phyloP scores from a whole-genome alignment of 2,797 vertebrate species.

The Dallia pectoralis region DNA sequence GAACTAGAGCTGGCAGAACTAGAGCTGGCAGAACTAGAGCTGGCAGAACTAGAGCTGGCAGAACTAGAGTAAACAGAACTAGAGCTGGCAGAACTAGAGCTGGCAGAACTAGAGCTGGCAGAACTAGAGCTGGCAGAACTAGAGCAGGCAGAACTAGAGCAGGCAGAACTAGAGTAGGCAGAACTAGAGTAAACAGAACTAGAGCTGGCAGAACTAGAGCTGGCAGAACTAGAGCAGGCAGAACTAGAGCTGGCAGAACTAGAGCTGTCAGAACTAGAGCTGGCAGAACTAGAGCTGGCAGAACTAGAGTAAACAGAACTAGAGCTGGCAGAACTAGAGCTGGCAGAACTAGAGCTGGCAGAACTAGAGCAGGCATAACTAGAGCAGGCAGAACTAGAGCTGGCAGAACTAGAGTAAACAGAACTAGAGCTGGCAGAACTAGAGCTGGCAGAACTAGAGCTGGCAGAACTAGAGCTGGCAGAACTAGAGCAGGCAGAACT shows the following conservation, averaged over 20 bases:
- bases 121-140: conserved; percentile 60
- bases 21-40: conserved; percentile 53
- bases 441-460: conserved; percentile 53
- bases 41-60: conserved; percentile 49
- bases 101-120: conserved; percentile 49
- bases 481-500: conserved; percentile 43
- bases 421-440: too few relatives aligned
- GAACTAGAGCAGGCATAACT: conserved; percentile 43
- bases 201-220: too few relatives aligned
- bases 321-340: conserved; percentile 53
- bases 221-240: conserved; percentile 49
- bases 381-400: too few relatives aligned
- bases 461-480: conserved; percentile 49
- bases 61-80: conserved; percentile 42
- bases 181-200: conserved; percentile 42
- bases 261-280: conserved; percentile 52
- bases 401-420: conserved; percentile 48
- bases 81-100: too few relatives aligned
- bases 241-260: too few relatives aligned
- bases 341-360: conserved; percentile 49
- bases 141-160: too few relatives aligned
- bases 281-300: conserved; percentile 49
- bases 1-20: conserved; percentile 43
- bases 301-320: conserved; percentile 42
- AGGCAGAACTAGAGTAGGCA: conserved; percentile 55